phyloP scores from a whole-genome alignment of 1,140 invertebrate genomes.

The Drosophila pallidifrons region DNA sequence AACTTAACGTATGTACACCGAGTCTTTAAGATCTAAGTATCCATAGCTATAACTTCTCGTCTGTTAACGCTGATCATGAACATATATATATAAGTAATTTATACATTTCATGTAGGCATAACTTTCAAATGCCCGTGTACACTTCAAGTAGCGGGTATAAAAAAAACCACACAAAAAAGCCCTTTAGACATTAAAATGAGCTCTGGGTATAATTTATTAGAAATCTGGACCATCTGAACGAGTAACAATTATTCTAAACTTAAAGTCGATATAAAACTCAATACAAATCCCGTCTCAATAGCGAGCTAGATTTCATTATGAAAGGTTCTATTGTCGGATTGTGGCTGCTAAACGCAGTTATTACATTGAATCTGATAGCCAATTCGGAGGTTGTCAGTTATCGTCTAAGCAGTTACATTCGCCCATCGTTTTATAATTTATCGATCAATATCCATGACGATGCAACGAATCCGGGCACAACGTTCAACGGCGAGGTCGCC shows the following conservation, averaged over 20 bases:
- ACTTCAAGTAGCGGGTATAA: too few species aligned
- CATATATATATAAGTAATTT: too few species aligned
- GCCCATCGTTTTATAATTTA: slow-evolving; percentile 88
- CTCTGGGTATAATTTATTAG: too few species aligned
- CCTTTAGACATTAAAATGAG: too few species aligned
- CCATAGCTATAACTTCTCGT: too few species aligned
- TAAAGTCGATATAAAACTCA: background rate
- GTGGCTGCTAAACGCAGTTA: slow-evolving; percentile 26
- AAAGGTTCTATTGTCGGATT: slow-evolving; percentile 9
- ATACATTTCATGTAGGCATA: too few species aligned
- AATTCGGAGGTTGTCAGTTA: slow-evolving; percentile 37
- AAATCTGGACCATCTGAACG: background rate
- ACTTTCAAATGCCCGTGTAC: too few species aligned
- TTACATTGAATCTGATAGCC: slow-evolving; percentile 29
- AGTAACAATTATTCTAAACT: background rate
- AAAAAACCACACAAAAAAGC: too few species aligned
- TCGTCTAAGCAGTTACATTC: slow-evolving; percentile 49
- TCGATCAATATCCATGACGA: slow-evolving; percentile 86
- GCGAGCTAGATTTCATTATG: slow-evolving; percentile 43
- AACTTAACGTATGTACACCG: too few species aligned
- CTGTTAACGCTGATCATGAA: too few species aligned
- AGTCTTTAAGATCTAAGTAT: too few species aligned
- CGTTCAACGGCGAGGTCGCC: slow-evolving; percentile 87
- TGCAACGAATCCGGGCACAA: slow-evolving; percentile 85
- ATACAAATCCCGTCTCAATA: slow-evolving; percentile 37